Percentiles rank a stretch among this genome's conserved stretches.
Evolutionary conservation across 23 tunicate genomes (phyloP).

Genomic region (Corella eumyota): DNA sequence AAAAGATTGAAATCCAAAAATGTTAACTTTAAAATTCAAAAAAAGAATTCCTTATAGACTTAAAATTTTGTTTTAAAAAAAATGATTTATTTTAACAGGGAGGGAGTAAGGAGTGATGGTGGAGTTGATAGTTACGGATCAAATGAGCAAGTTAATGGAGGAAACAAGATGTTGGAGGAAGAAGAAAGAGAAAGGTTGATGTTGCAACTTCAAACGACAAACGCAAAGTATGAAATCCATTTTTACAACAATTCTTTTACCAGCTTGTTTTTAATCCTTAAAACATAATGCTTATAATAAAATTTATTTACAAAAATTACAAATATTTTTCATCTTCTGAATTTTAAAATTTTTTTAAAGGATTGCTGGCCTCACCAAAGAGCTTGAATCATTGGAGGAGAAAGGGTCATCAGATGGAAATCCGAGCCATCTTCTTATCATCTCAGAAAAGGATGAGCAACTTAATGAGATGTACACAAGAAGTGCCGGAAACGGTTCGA

Average conservation of each 20-base stretch:
- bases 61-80: neutral
- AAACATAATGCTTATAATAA: too few species aligned
- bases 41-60: neutral
- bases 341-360: conserved; percentile 2
- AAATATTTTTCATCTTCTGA: neutral
- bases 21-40: neutral
- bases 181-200: conserved; percentile 29
- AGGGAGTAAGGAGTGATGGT: conserved; percentile 20
- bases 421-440: conserved; percentile 55
- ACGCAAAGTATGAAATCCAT: conserved; percentile 17
- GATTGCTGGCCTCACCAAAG: conserved; percentile 52
- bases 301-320: too few species aligned
- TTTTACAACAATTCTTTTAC: too few species aligned
- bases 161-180: conserved; percentile 7
- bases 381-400: conserved; percentile 38
- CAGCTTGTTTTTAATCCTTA: neutral
- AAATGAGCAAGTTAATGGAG: conserved; percentile 14
- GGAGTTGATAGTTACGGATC: conserved; percentile 21
- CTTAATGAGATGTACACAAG: conserved; percentile 57
- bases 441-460: conserved; percentile 62
- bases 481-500: conserved; percentile 33
- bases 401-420: conserved; percentile 62
- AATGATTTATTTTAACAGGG: conserved; percentile 25
- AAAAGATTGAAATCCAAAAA: too few species aligned
- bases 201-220: conserved; percentile 33